Evolutionary conservation across 2,113 vertebrate genomes (phyloP).

Genomic region (Callipepla californica): DNA sequence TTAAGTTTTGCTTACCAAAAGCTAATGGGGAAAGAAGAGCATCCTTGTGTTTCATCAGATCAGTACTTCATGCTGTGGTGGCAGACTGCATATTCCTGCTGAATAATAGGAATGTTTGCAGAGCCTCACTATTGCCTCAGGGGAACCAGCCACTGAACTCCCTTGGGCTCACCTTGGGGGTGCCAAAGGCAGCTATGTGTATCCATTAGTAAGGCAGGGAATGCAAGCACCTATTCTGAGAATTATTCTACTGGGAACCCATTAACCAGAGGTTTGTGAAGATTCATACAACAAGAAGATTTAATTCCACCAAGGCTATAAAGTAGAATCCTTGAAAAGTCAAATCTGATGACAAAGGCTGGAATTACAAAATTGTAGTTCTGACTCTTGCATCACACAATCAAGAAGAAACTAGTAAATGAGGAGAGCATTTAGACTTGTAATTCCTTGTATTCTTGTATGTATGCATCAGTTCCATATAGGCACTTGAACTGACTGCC

Average conservation of each 20-base stretch:
- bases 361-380: not conserved
- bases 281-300: not conserved
- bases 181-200: fast-evolving
- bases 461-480: not conserved
- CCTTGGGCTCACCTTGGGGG: not conserved
- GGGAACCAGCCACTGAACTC: not conserved
- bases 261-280: not conserved
- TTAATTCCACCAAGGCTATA: not conserved
- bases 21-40: not conserved
- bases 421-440: not conserved
- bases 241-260: not conserved
- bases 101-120: not conserved
- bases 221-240: not conserved
- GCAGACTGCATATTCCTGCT: not conserved
- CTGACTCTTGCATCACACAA: not conserved
- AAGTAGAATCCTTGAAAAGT: not conserved
- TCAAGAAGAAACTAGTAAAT: not conserved
- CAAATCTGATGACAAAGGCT: not conserved
- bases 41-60: not conserved
- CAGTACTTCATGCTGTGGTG: not conserved
- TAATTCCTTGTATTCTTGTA: not conserved
- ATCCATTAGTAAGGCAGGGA: not conserved
- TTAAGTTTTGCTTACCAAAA: not conserved
- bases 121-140: fast-evolving
- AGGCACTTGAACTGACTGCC: not conserved